These are phyloP conservation scores for Arrhopalites spinosus DNA, from an alignment of 2,888 invertebrate genomes.

Conservation along the genomic window DNA sequence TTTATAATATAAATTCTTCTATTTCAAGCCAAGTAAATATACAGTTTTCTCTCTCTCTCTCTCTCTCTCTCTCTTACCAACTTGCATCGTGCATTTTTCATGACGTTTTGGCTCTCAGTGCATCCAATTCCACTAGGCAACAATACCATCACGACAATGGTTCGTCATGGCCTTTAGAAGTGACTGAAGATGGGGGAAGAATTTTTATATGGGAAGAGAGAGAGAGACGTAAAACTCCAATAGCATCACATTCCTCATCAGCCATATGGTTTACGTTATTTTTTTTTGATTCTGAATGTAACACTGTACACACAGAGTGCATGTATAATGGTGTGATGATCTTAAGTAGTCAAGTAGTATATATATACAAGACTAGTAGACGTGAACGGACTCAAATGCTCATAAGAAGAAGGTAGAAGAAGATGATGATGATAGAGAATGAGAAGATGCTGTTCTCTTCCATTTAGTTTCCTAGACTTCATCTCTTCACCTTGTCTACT, in stretches of 20 bases:
- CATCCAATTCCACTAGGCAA: neutral
- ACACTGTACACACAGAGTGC: neutral
- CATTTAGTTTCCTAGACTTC: constrained; percentile 12
- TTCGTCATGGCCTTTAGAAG: neutral
- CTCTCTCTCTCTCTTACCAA: neutral
- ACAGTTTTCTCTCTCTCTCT: too few species aligned
- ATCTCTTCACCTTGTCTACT: constrained; percentile 4
- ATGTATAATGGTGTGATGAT: constrained; percentile 9
- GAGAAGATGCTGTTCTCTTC: constrained; percentile 4
- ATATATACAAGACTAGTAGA: neutral
- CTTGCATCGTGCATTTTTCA: neutral
- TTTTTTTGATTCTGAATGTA: neutral
- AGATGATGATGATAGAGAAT: neutral
- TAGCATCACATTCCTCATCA: neutral
- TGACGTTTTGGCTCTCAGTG: neutral
- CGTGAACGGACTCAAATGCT: constrained; percentile 13
- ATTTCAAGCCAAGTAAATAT: neutral
- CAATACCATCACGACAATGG: constrained; percentile 6
- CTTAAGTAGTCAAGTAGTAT: too few species aligned
- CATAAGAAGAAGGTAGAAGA: neutral
- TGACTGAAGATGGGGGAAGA: neutral
- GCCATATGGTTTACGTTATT: neutral
- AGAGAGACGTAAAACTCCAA: neutral
- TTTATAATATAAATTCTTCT: neutral
- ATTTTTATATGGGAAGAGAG: too few species aligned